These are phyloP conservation scores for Scaptomyza cyrtandrae DNA, from an alignment of 2,888 invertebrate species.

Conservation along the genomic window DNA sequence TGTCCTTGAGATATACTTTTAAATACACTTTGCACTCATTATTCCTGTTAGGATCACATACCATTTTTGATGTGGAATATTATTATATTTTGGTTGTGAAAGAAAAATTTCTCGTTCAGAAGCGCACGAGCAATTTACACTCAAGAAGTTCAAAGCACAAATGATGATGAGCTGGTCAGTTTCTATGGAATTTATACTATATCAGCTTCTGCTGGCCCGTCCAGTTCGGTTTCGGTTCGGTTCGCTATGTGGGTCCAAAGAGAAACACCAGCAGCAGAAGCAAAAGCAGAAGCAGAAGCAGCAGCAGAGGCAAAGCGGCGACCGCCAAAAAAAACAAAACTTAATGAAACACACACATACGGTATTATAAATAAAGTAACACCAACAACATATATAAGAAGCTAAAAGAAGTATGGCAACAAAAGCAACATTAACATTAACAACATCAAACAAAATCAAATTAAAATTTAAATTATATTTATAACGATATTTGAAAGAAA, in stretches of 20 bases:
- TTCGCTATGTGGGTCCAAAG: constrained; percentile 69
- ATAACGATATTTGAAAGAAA: constrained; percentile 45
- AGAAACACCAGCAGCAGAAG: constrained; percentile 52
- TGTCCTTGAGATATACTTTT: constrained; percentile 32
- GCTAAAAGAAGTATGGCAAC: constrained; percentile 32
- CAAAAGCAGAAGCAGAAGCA: background rate
- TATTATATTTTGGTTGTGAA: constrained; percentile 25
- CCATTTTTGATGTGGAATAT: constrained; percentile 40
- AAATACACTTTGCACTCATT: constrained; percentile 22
- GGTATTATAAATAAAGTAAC: constrained; percentile 68
- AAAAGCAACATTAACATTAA: constrained; percentile 33
- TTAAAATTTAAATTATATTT: constrained; percentile 75
- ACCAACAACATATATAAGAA: constrained; percentile 50
- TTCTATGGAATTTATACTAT: constrained; percentile 83
- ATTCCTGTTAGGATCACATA: constrained; percentile 56
- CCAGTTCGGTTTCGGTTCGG: constrained; percentile 61
- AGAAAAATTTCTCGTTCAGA: constrained; percentile 74
- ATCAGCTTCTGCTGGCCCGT: constrained; percentile 52
- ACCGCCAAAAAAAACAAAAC: constrained; percentile 75
- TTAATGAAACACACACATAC: constrained; percentile 63
- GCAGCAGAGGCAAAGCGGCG: constrained; percentile 48
- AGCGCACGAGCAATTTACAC: constrained; percentile 76
- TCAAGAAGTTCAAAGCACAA: constrained; percentile 84
- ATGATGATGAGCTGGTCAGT: constrained; percentile 83
- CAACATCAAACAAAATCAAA: constrained; percentile 68